Evolutionary conservation across 2,888 invertebrate genomes (phyloP), one percentile per base, ranked within the genome.

Genomic region (Xylophagus ater): DNA sequence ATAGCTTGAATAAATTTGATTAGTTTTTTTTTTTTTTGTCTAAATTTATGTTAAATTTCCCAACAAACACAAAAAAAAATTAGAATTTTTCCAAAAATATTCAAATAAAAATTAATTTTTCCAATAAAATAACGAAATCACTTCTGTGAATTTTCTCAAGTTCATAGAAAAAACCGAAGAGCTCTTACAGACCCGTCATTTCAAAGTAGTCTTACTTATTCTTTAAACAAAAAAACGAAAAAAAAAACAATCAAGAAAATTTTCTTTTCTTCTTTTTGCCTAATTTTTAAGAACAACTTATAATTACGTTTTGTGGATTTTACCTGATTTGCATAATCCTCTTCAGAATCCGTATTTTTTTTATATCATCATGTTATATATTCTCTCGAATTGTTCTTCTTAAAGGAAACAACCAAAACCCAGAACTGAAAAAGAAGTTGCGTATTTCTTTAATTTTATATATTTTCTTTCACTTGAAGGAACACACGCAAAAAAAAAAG

Each of bases 281-380:
- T 13, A 26, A n/a, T 26, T 13, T 18, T 10, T 24, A 38, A 26
- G 32, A 26, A 26, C 34, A 36, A 36, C 17, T 35, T 31, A 36
- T 41, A 44, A 44, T 44, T 44, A 41, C 26, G n/a, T 33, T 39
- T 44, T 41, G 37, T 28, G 41, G 38, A 44, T 37, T 44, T 44
- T 44, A 44, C 44, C 44, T 44, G 35, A 41, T 44, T 44, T 44
- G 39, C 41, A 44, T 44, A 44, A 44, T 44, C 44, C 44, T 40
- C 19, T 15, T 26, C 26, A 12, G 26, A n/a, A 10, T n/a, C 13
- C 10, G 30, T n/a, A n/a, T n/a, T n/a, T 21, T 21, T 30, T 29
- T 21, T 30, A 21, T 19, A 29, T 29, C 30, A 17, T 13, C 8
- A 19, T 18, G 28, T 26, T 40, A 26, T 26, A 12, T 13, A 13